A percentile compares a stretch with the other conserved stretches of the same genome.
phyloP scores from a whole-genome alignment of 2,113 vertebrate genomes.

The Pterocles orientalis region DNA sequence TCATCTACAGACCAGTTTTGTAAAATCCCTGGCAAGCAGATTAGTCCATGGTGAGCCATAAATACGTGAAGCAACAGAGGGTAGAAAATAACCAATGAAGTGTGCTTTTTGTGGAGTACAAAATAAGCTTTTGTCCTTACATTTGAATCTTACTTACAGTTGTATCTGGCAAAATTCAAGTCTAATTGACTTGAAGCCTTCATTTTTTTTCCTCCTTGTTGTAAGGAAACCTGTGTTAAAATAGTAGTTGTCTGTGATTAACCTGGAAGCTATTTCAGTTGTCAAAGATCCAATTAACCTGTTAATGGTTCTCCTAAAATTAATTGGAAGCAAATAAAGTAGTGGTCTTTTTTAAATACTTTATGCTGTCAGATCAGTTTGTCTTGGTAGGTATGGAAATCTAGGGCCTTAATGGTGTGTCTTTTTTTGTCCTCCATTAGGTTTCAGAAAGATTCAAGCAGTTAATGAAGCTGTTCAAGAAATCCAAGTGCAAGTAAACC shows the following conservation, averaged over 20 bases:
- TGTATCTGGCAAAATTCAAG: neutral
- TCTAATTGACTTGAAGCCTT: neutral
- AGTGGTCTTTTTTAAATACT: neutral
- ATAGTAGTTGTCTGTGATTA: neutral
- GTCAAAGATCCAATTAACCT: neutral
- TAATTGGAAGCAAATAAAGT: neutral
- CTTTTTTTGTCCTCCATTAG: constrained; percentile 68
- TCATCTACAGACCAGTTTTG: neutral
- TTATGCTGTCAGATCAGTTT: neutral
- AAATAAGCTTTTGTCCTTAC: neutral
- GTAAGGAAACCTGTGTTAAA: neutral
- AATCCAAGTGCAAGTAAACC: constrained; percentile 84
- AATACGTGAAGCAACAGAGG: neutral
- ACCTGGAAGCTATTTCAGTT: neutral
- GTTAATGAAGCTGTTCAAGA: constrained; percentile 96
- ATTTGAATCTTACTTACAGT: neutral
- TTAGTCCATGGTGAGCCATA: neutral
- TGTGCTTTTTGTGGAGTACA: neutral
- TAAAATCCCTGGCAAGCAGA: neutral
- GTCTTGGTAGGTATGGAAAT: neutral
- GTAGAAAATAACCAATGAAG: neutral
- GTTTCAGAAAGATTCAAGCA: constrained; percentile 92
- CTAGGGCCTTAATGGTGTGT: neutral
- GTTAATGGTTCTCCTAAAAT: neutral
- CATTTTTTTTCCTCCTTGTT: neutral